phyloP scores from a whole-genome alignment of 92 coral and sea anemone genomes.

The Pocillopora grandis region DNA sequence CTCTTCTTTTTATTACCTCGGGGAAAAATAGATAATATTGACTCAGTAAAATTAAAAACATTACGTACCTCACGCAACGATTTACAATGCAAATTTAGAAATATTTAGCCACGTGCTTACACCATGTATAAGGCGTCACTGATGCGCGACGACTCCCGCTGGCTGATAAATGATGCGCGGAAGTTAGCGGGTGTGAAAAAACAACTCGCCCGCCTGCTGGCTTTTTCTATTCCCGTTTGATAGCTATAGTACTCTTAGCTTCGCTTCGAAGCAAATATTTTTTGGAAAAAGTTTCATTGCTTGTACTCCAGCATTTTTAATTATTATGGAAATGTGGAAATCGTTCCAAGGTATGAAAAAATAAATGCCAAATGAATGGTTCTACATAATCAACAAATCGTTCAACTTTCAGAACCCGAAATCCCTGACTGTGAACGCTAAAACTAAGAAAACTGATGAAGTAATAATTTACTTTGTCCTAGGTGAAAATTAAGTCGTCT shows the following conservation, averaged over 20 bases:
- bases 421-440: neutral
- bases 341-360: too few relatives aligned
- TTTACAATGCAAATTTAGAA: conserved; percentile 3
- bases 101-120: neutral
- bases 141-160: neutral
- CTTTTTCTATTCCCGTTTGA: too few relatives aligned
- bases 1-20: conserved; percentile 4
- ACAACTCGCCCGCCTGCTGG: too few relatives aligned
- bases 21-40: conserved; percentile 2
- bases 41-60: neutral
- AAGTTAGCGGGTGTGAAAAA: neutral
- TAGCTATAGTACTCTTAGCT: neutral
- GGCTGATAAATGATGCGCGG: neutral
- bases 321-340: neutral
- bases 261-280: neutral
- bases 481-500: neutral
- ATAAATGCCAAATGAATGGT: neutral
- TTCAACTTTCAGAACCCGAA: neutral
- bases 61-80: conserved; percentile 11
- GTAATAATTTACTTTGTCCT: neutral
- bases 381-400: neutral
- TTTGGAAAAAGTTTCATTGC: neutral
- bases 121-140: neutral
- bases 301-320: neutral
- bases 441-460: neutral